phyloP scores from a whole-genome alignment of 2,888 invertebrate species.

The Dicroscelio sp. region DNA sequence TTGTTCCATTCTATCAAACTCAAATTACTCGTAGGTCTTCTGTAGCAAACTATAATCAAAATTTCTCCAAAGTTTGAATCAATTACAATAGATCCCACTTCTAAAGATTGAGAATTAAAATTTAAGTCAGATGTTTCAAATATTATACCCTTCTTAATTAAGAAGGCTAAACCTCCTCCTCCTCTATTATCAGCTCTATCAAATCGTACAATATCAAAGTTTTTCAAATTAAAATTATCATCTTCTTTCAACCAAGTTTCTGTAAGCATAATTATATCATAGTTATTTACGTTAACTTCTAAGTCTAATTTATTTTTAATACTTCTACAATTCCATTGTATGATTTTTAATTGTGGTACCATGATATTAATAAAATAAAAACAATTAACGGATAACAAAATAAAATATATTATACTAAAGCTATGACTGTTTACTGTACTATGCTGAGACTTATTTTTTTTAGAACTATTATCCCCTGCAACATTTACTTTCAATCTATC shows the following conservation, averaged over 20 bases:
- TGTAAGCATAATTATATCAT: conserved; percentile 23
- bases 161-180: conserved; percentile 20
- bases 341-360: conserved; percentile 11
- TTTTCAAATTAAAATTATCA: conserved; percentile 38
- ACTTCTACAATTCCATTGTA: conserved; percentile 50
- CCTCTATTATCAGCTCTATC: background rate
- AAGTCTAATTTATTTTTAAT: conserved; percentile 55
- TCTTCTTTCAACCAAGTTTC: conserved; percentile 53
- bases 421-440: too few species aligned
- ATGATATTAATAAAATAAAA: too few species aligned
- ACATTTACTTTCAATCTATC: too few species aligned
- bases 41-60: conserved; percentile 21
- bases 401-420: too few species aligned
- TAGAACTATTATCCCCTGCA: too few species aligned
- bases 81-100: conserved; percentile 13
- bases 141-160: conserved; percentile 15
- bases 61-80: conserved; percentile 5
- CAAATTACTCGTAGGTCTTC: conserved; percentile 15
- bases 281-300: background rate
- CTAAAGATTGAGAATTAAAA: conserved; percentile 2
- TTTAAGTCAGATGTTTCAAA: background rate
- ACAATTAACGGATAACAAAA: too few species aligned
- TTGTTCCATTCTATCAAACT: background rate
- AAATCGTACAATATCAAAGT: background rate
- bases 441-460: too few species aligned